Evolutionary conservation across 2,797 vertebrate genomes (phyloP), one percentile per base, ranked within the genome.

Genomic region (Accipiter minullus): DNA sequence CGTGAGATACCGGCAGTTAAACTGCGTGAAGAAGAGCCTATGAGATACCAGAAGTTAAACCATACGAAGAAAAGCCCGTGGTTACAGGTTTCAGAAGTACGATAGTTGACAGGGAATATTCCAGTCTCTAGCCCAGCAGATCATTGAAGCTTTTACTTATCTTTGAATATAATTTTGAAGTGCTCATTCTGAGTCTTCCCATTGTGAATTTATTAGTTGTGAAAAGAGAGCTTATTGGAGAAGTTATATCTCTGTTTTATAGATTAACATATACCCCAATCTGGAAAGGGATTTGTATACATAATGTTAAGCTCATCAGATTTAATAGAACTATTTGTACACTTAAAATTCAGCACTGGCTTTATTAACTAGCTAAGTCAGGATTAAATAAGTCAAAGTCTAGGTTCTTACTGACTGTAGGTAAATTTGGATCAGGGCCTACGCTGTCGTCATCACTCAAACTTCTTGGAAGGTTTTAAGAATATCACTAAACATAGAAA

Each of bases 271-370:
- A 80, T 32, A 52, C 25, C 36, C 25, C 83, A 86, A 79, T 91
- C 67, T 92, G 52, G 59, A 81, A 89, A 69, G 29, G 91, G 94
- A 95, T 95, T 96, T 96, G 90, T 95, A 82, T 94, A 72, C 29
- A 82, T 95, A 86, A 94, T 92, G 17, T 88, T 88, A 86, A 82
- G 55, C 67, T 79, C 67, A 71, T 80, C 63, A 82, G 59, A 79
- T 86, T 88, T 86, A 80, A 58, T 15, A 80, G 44, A 90, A 72
- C 83, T 89, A 36, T 86, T 76, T 56, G 63, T 79, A 76, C 34
- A 59, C 44, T 93, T 94, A 86, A 96, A 93, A 95, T 97, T 95
- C 96, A 94, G 90, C 67, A 84, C 86, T 66, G 62, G 14, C 72
- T 93, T 88, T 89, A 88, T 91, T 94, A 95, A 86, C 69, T 84